A percentile compares a stretch with the other conserved stretches of the same genome.
phyloP scores from a whole-genome alignment of 2,113 vertebrate species.

The Ophthalmolycus amberensis region DNA sequence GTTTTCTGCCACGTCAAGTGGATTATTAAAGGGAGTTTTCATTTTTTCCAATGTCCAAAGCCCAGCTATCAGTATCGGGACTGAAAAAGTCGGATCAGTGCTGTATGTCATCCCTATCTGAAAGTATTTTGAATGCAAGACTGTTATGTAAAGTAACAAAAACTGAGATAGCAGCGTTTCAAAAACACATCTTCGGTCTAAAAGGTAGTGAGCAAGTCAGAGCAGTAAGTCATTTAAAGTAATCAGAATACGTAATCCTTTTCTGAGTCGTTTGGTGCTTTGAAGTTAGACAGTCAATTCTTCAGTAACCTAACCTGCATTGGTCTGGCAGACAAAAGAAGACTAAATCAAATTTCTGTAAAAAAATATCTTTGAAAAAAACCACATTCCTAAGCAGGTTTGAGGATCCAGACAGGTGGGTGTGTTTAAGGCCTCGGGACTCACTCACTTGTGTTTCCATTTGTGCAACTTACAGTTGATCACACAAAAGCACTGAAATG shows the following conservation, averaged over 20 bases:
- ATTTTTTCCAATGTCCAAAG: neutral
- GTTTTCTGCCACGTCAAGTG: neutral
- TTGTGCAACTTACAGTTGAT: slow-evolving; percentile 55
- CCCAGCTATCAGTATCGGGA: neutral
- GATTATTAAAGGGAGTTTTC: neutral
- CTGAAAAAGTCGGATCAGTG: neutral
- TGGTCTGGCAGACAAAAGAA: slow-evolving; percentile 18
- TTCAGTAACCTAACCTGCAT: neutral
- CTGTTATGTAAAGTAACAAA: neutral
- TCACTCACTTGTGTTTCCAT: slow-evolving; percentile 59
- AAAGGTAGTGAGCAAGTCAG: neutral
- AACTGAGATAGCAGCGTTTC: neutral
- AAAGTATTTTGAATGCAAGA: neutral
- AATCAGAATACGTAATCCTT: neutral
- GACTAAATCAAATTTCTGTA: slow-evolving; percentile 33
- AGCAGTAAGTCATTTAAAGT: neutral
- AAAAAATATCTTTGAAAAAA: slow-evolving; percentile 41
- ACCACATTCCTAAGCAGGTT: slow-evolving; percentile 26
- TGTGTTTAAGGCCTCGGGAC: slow-evolving; percentile 51
- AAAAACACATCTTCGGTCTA: neutral
- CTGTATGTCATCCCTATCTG: neutral
- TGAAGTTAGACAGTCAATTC: neutral
- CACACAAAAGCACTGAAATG: slow-evolving; percentile 61
- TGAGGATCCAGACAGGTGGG: slow-evolving; percentile 40
- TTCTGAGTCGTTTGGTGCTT: slow-evolving; percentile 6